Percentiles rank a stretch among this genome's conserved stretches.
phyloP scores from a whole-genome alignment of 2,113 vertebrate species.

The Periophthalmodon schlosseri region DNA sequence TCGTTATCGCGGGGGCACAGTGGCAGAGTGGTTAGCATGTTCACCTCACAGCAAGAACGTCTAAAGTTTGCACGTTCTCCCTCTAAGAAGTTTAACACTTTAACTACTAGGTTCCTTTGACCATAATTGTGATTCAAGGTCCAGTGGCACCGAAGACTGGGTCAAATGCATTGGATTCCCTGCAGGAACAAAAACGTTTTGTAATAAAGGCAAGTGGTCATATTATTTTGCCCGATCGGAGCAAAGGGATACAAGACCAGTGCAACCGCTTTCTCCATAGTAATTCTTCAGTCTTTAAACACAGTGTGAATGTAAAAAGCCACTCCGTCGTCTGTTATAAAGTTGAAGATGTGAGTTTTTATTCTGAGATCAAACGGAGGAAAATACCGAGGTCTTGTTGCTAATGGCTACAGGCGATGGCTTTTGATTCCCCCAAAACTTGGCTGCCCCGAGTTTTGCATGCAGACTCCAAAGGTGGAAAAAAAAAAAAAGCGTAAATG shows the following conservation, averaged over 20 bases:
- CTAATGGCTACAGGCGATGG: constrained; percentile 34
- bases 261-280: not conserved
- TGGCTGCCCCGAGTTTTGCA: constrained; percentile 37
- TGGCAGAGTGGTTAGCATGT: too few species aligned
- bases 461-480: constrained; percentile 40
- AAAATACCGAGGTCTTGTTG: constrained; percentile 69
- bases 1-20: too few species aligned
- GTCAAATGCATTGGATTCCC: too few species aligned
- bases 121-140: too few species aligned
- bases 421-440: constrained; percentile 55
- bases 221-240: not conserved
- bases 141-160: too few species aligned
- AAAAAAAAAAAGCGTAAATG: constrained; percentile 26
- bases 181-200: not conserved
- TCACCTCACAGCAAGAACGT: too few species aligned
- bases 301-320: not conserved
- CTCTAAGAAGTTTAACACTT: too few species aligned
- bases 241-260: not conserved
- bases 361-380: constrained; percentile 51
- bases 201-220: not conserved
- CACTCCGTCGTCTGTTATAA: constrained; percentile 11
- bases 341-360: constrained; percentile 23
- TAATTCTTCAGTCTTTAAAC: constrained; percentile 4
- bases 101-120: too few species aligned
- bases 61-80: too few species aligned